A percentile compares a stretch with the other conserved stretches of the same genome.
Evolutionary conservation across 2,797 vertebrate species (phyloP).

Genomic region (Xiphorhynchus erythropygius): DNA sequence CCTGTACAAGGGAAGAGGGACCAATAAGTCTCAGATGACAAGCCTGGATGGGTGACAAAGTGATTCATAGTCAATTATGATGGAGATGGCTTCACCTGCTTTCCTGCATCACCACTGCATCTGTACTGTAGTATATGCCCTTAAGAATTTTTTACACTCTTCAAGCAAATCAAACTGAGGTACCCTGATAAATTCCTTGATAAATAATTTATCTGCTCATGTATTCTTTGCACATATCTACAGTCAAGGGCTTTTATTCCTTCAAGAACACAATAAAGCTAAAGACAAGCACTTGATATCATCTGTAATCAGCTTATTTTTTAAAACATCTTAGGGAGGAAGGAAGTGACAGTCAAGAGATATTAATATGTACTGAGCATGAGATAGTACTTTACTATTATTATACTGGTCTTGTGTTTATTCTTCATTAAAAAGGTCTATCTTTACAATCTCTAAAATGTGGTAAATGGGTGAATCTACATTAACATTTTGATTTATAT

Average conservation of each 20-base stretch:
- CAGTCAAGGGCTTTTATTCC: conserved; percentile 1
- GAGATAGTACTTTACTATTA: background rate
- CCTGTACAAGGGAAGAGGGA: background rate
- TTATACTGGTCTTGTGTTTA: background rate
- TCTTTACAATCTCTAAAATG: background rate
- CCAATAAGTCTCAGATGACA: background rate
- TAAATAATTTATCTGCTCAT: background rate
- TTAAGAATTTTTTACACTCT: background rate
- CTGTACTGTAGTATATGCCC: background rate
- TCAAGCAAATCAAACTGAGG: background rate
- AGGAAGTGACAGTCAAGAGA: background rate
- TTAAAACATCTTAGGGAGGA: background rate
- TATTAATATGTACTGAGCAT: background rate
- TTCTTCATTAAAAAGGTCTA: background rate
- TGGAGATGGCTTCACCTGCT: background rate
- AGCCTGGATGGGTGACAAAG: background rate
- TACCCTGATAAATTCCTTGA: background rate
- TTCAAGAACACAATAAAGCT: background rate
- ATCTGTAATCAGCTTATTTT: background rate
- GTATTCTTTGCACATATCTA: background rate
- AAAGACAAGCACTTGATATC: background rate
- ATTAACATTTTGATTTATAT: background rate
- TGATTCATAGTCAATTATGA: background rate
- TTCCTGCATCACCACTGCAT: background rate
- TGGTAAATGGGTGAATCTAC: background rate